Percentiles rank a stretch among this genome's conserved stretches.
These are phyloP conservation scores for Cynocephalus volans DNA, from an alignment of 2,113 vertebrate species.

Conservation along the genomic window DNA sequence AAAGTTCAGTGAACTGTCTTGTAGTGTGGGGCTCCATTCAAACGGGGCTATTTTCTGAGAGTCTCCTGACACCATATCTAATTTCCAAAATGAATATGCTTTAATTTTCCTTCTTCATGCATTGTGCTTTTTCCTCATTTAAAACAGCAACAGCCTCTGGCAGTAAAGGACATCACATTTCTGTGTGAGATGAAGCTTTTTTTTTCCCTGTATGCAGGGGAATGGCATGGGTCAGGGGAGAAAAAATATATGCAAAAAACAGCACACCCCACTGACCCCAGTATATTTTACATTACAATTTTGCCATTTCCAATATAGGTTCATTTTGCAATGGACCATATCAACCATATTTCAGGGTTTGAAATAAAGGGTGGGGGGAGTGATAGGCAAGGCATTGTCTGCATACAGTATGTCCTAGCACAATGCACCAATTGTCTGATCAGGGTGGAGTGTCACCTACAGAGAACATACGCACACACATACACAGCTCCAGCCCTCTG, in stretches of 20 bases:
- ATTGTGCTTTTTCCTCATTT: constrained; percentile 94
- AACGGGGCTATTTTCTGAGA: constrained; percentile 90
- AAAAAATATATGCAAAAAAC: constrained; percentile 93
- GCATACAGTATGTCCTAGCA: constrained; percentile 82
- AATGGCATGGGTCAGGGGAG: constrained; percentile 93
- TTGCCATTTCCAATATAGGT: constrained; percentile 92
- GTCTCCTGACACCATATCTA: constrained; percentile 93
- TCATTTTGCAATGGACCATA: constrained; percentile 93
- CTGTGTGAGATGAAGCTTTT: constrained; percentile 90
- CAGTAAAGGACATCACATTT: constrained; percentile 94
- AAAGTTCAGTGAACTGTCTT: constrained; percentile 92
- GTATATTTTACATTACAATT: constrained; percentile 93
- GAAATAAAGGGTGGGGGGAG: constrained; percentile 75
- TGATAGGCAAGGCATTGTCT: constrained; percentile 85
- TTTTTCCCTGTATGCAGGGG: constrained; percentile 84
- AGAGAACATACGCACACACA: constrained; percentile 75
- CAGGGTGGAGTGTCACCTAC: constrained; percentile 84
- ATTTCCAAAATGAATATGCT: constrained; percentile 95
- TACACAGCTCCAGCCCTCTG: constrained; percentile 35
- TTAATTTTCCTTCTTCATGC: constrained; percentile 95
- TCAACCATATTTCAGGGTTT: constrained; percentile 91
- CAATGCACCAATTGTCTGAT: constrained; percentile 85
- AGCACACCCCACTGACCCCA: constrained; percentile 92
- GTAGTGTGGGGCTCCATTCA: constrained; percentile 89
- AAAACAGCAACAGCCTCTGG: constrained; percentile 93